Evolutionary conservation across 2,888 invertebrate genomes (phyloP).

Genomic region (Ashinkailepas kermadecensis): DNA sequence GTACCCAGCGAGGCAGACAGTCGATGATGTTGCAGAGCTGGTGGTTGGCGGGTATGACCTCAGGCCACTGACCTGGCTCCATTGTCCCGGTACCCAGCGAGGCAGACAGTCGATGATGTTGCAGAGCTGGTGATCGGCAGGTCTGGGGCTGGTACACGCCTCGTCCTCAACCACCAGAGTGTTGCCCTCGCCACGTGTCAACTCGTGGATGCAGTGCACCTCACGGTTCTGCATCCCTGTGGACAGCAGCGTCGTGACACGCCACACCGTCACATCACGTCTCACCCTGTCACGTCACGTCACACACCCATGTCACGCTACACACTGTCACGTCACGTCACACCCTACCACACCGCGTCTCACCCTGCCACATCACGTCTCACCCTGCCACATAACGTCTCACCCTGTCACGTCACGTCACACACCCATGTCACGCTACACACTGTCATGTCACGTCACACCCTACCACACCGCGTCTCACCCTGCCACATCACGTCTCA

Average conservation of each 20-base stretch:
- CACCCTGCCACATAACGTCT: too few relatives aligned
- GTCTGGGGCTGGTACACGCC: conserved; percentile 86
- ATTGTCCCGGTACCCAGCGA: conserved; percentile 76
- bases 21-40: conserved; percentile 88
- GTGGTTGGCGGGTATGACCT: conserved; percentile 60
- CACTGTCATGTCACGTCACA: too few relatives aligned
- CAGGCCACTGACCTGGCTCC: conserved; percentile 57
- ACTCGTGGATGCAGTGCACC: conserved; percentile 79
- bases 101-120: conserved; percentile 89
- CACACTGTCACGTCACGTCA: neutral
- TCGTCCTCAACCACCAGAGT: conserved; percentile 87
- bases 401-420: too few relatives aligned
- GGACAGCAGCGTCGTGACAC: neutral
- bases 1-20: conserved; percentile 84
- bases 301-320: neutral
- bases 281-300: neutral
- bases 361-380: too few relatives aligned
- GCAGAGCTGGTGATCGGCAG: conserved; percentile 81
- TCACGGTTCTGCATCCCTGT: conserved; percentile 30
- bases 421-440: too few relatives aligned
- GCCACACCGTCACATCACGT: neutral
- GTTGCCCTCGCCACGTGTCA: conserved; percentile 76
- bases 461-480: too few relatives aligned
- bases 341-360: too few relatives aligned
- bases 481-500: too few relatives aligned